These are phyloP conservation scores for Xenopus petersii DNA, from an alignment of 2,797 vertebrate species.

Conservation along the genomic window DNA sequence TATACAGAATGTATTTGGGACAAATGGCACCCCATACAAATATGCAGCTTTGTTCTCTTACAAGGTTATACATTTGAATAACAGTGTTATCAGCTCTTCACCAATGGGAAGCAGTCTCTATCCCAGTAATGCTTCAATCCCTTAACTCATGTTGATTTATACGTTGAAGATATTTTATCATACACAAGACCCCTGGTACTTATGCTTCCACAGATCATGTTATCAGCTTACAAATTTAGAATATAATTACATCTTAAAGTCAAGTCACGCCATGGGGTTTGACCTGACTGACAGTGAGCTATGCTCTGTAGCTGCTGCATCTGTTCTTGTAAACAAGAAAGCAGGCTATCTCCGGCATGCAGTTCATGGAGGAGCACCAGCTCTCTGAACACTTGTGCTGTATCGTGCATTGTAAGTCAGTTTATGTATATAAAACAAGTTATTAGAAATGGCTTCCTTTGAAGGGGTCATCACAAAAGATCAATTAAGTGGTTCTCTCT, in stretches of 20 bases:
- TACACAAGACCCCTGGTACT: conserved; percentile 53
- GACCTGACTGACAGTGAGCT: conserved; percentile 52
- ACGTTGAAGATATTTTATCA: conserved; percentile 62
- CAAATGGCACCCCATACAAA: too few relatives aligned
- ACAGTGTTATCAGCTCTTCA: conserved; percentile 24
- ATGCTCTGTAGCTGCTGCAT: conserved; percentile 38
- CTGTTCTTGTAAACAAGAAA: conserved; percentile 59
- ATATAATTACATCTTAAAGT: conserved; percentile 63
- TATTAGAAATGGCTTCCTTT: conserved; percentile 18
- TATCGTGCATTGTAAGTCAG: conserved; percentile 59
- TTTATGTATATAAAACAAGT: conserved; percentile 8
- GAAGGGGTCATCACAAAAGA: conserved; percentile 20
- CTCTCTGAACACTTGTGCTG: conserved; percentile 34
- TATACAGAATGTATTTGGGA: too few relatives aligned
- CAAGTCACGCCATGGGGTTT: conserved; percentile 55
- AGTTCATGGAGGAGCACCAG: conserved; percentile 35
- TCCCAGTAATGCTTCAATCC: conserved; percentile 47
- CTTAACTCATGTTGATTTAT: conserved; percentile 59
- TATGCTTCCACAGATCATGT: conserved; percentile 63
- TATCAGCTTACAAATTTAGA: conserved; percentile 76
- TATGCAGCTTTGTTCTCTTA: conserved; percentile 6
- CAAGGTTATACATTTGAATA: conserved; percentile 11
- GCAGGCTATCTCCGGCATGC: conserved; percentile 36
- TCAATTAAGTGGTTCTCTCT: background rate
- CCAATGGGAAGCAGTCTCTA: conserved; percentile 47